These are phyloP conservation scores for Lochmaea crataegi DNA, from an alignment of 2,888 invertebrate genomes.

Conservation along the genomic window DNA sequence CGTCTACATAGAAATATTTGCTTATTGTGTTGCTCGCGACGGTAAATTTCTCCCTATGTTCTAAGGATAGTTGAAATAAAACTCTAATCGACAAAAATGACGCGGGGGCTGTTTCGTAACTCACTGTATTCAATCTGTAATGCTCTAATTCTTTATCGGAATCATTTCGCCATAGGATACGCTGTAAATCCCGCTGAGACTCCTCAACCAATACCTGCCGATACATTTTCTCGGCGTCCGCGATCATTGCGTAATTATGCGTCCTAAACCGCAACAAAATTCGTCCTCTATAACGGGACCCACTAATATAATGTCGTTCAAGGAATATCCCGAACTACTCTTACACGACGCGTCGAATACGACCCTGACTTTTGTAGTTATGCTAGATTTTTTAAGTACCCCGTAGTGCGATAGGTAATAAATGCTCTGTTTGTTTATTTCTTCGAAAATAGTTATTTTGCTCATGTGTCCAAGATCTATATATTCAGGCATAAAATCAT, in stretches of 20 bases:
- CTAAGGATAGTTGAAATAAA: neutral
- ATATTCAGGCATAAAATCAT: neutral
- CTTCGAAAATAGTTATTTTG: neutral
- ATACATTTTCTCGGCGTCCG: neutral
- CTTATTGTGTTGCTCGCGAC: neutral
- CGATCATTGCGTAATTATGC: neutral
- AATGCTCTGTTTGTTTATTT: no score
- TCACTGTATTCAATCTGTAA: neutral
- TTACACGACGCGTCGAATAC: neutral
- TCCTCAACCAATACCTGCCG: neutral
- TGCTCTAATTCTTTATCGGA: neutral
- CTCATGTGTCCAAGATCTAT: neutral
- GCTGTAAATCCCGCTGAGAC: neutral
- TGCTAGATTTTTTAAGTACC: neutral
- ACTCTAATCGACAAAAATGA: neutral
- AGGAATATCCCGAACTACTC: neutral
- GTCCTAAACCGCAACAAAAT: neutral
- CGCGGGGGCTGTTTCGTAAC: neutral
- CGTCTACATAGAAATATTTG: slow-evolving; percentile 7
- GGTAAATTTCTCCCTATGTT: neutral
- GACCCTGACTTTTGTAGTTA: neutral
- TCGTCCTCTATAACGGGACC: neutral
- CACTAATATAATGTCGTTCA: neutral
- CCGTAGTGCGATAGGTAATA: no score
- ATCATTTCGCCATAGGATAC: neutral